phyloP scores from a whole-genome alignment of 2,113 vertebrate species.

The Uria aalge region DNA sequence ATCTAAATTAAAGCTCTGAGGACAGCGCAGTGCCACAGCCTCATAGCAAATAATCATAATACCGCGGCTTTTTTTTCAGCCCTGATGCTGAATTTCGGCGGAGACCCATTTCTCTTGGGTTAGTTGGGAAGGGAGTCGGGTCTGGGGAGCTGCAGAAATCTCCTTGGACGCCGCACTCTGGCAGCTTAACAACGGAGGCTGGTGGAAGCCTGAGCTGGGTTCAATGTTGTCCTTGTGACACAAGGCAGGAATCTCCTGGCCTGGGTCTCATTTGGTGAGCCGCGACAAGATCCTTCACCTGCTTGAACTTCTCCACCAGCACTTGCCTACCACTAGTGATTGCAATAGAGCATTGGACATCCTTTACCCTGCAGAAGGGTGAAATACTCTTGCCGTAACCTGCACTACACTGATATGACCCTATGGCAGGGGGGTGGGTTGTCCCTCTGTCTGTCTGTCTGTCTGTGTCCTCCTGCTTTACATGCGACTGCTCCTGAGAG shows the following conservation, averaged over 20 bases:
- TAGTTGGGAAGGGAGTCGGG: neutral
- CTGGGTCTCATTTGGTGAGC: too few relatives aligned
- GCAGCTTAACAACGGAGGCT: neutral
- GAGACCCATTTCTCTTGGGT: neutral
- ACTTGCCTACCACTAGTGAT: rapidly evolving
- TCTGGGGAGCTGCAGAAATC: neutral
- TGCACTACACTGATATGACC: neutral
- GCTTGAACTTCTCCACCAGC: neutral
- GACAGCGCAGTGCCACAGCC: neutral
- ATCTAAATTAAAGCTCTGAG: slow-evolving; percentile 55
- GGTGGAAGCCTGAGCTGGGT: neutral
- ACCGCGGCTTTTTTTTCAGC: neutral
- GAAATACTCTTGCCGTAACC: neutral
- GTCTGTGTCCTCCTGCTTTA: neutral
- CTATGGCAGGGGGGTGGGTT: rapidly evolving
- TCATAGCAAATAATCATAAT: neutral
- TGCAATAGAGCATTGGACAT: neutral
- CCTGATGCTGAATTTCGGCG: neutral
- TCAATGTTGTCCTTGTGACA: neutral
- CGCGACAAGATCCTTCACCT: neutral
- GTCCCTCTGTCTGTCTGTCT: too few relatives aligned
- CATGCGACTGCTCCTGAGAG: rapidly evolving
- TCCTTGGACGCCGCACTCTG: neutral
- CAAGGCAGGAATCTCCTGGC: neutral
- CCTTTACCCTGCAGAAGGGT: neutral